Conservation (phyloP, 2,888 invertebrate genomes). For the Nemoura dubitans region DNA sequence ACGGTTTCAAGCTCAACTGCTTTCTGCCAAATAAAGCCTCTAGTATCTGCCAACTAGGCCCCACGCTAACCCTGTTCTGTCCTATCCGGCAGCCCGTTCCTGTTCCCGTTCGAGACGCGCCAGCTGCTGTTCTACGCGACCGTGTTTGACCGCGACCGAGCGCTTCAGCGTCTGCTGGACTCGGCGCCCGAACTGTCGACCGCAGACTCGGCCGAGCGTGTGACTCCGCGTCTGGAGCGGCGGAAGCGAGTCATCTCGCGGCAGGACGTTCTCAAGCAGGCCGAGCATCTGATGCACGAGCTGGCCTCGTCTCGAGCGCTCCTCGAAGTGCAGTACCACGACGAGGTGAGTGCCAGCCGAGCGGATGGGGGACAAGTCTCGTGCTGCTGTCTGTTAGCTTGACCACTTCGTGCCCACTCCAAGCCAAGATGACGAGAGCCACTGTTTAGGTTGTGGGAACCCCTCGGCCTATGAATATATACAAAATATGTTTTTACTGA, state of each 20-base stretch:
- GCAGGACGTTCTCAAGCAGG: slow-evolving; percentile 92
- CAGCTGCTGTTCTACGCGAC: slow-evolving; percentile 97
- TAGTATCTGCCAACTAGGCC: no score
- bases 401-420: background rate
- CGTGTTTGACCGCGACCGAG: slow-evolving; percentile 97
- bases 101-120: slow-evolving; percentile 97
- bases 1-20: no score
- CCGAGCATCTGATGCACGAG: slow-evolving; percentile 94
- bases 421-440: no score
- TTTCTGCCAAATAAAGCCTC: no score
- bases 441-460: no score
- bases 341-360: slow-evolving; percentile 61
- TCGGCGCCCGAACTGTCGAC: slow-evolving; percentile 86
- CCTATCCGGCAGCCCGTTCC: slow-evolving; percentile 78
- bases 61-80: background rate
- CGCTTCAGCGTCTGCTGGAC: slow-evolving; percentile 92
- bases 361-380: no score
- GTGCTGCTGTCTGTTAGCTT: no score
- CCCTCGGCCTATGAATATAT: no score
- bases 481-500: no score
- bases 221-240: slow-evolving; percentile 91
- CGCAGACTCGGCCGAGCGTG: slow-evolving; percentile 82
- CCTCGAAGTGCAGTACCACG: slow-evolving; percentile 81
- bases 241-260: slow-evolving; percentile 90
- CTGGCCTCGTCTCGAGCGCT: slow-evolving; percentile 91